A percentile compares a stretch with the other conserved stretches of the same genome.
Evolutionary conservation across 2,113 vertebrate species (phyloP).

Genomic region (Vulpes vulpes): DNA sequence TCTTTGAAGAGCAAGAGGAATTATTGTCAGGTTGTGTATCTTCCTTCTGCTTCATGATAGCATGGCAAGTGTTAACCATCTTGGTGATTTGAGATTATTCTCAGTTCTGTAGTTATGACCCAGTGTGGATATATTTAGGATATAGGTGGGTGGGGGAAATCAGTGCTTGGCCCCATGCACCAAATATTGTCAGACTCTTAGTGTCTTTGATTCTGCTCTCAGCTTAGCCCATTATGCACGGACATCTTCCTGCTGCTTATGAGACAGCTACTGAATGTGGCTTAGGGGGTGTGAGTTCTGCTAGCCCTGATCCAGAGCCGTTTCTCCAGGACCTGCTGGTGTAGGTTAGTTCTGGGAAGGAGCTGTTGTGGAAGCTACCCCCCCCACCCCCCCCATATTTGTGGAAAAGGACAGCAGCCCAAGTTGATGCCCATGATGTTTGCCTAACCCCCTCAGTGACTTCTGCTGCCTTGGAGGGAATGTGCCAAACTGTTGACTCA

Average conservation of each 20-base stretch:
- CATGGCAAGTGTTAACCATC: rapidly evolving
- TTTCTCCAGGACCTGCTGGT: background rate
- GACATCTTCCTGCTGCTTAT: too few relatives aligned
- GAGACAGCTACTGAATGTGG: background rate
- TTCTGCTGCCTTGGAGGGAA: background rate
- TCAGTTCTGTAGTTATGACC: rapidly evolving
- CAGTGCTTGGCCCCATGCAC: background rate
- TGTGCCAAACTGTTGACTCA: background rate
- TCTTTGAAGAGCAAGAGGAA: background rate
- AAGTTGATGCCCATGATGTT: background rate
- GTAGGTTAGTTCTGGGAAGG: background rate
- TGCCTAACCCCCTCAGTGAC: background rate
- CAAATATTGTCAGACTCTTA: background rate
- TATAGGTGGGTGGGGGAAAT: background rate
- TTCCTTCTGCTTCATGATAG: background rate
- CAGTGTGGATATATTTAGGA: background rate
- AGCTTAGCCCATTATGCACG: background rate
- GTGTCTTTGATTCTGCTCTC: background rate
- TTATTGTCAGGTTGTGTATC: rapidly evolving
- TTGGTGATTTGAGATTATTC: background rate
- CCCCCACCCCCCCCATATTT: rapidly evolving
- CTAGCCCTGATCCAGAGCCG: background rate
- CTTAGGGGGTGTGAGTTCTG: background rate
- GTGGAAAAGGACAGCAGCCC: background rate
- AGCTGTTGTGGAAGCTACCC: rapidly evolving